Evolutionary conservation across 2,113 vertebrate species (phyloP).

Genomic region (Picathartes gymnocephalus): DNA sequence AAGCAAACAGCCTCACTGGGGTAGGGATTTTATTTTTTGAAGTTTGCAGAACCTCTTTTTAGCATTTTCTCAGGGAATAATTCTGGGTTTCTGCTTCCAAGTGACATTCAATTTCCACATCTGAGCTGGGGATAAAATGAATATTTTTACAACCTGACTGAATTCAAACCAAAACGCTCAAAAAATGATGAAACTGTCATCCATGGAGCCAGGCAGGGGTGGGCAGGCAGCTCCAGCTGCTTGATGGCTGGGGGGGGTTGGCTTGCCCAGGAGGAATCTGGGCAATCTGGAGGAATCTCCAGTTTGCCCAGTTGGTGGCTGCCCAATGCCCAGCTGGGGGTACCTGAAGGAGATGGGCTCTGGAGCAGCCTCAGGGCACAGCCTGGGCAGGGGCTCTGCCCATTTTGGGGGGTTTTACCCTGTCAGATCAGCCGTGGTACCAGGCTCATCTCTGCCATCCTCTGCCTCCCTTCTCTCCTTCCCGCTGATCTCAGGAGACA

Average conservation of each 20-base stretch:
- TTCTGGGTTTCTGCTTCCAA: constrained; percentile 19
- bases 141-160: constrained; percentile 60
- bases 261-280: background rate
- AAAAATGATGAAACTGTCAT: background rate
- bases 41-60: constrained; percentile 24
- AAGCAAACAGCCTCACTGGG: background rate
- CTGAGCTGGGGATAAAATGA: constrained; percentile 39
- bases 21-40: background rate
- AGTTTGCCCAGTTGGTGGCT: background rate
- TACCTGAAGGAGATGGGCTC: background rate
- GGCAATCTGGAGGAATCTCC: background rate
- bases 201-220: background rate
- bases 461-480: background rate
- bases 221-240: background rate
- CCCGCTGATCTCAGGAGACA: background rate
- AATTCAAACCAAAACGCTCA: constrained; percentile 37
- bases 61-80: constrained; percentile 43
- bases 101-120: constrained; percentile 30
- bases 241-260: background rate
- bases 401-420: background rate
- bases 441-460: background rate
- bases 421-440: too few relatives aligned
- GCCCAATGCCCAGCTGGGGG: background rate
- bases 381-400: background rate
- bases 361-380: background rate